Conservation (phyloP, 2,797 vertebrate species). For the Pseudomugil tenellus region DNA sequence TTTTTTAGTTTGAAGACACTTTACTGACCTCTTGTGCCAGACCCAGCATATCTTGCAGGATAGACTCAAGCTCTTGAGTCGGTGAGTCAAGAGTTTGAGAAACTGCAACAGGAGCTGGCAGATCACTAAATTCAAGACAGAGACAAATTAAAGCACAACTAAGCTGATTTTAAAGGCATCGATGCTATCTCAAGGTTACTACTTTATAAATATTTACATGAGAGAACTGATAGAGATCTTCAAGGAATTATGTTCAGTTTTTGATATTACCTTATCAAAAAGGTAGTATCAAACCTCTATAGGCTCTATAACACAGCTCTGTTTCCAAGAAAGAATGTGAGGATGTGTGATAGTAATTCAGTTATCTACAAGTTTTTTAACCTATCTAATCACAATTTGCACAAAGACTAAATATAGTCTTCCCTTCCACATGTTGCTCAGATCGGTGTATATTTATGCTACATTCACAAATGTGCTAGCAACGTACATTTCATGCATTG, state of each 20-base stretch:
- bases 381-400: background rate
- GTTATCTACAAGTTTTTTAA: background rate
- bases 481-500: too few relatives aligned
- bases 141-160: background rate
- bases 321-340: background rate
- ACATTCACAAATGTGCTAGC: background rate
- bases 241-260: background rate
- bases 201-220: background rate
- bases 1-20: background rate
- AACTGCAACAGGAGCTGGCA: constrained; percentile 63
- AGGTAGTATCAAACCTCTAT: too few relatives aligned
- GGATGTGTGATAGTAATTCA: background rate
- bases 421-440: background rate
- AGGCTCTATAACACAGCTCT: background rate
- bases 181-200: background rate
- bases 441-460: too few relatives aligned
- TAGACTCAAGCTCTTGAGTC: constrained; percentile 77
- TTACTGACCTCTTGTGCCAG: constrained; percentile 71
- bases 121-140: constrained; percentile 63
- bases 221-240: background rate
- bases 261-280: background rate
- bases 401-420: background rate
- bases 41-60: constrained; percentile 77
- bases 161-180: background rate
- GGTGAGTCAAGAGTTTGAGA: constrained; percentile 57